These are phyloP conservation scores for Crax fasciolata DNA, from an alignment of 2,797 vertebrate species.

Conservation along the genomic window DNA sequence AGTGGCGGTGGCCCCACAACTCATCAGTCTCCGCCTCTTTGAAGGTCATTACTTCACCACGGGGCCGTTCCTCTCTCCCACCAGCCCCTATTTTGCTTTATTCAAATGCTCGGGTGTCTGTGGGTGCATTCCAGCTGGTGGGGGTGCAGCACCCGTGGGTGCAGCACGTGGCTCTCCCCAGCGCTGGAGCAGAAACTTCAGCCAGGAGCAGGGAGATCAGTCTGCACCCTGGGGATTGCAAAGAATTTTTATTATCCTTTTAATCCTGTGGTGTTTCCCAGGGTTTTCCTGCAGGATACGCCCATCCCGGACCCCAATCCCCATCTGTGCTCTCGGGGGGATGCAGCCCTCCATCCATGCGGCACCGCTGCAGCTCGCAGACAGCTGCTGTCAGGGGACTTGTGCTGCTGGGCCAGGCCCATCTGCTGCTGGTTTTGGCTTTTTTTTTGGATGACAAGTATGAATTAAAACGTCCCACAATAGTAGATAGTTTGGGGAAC, in stretches of 20 bases:
- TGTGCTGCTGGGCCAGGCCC: background rate
- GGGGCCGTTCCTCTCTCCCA: background rate
- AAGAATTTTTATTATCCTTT: background rate
- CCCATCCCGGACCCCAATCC: background rate
- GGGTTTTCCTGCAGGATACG: background rate
- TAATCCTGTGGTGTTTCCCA: background rate
- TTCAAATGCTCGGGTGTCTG: rapidly evolving
- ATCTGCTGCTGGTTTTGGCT: background rate
- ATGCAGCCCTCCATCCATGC: background rate
- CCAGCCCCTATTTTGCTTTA: background rate
- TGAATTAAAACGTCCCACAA: background rate
- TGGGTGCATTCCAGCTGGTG: background rate
- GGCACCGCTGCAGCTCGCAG: background rate
- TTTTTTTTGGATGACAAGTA: background rate
- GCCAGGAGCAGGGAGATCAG: background rate
- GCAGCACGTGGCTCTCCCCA: rapidly evolving
- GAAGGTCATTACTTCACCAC: background rate
- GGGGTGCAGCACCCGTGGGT: background rate
- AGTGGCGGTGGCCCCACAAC: background rate
- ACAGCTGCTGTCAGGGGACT: background rate
- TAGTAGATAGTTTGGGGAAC: background rate
- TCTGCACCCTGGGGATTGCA: background rate
- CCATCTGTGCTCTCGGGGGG: background rate
- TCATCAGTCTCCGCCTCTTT: conserved; percentile 24
- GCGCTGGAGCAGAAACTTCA: rapidly evolving